Percentiles rank a stretch among this genome's conserved stretches.
Evolutionary conservation across 1,140 invertebrate species (phyloP).

Genomic region (Armadillidium nasatum): DNA sequence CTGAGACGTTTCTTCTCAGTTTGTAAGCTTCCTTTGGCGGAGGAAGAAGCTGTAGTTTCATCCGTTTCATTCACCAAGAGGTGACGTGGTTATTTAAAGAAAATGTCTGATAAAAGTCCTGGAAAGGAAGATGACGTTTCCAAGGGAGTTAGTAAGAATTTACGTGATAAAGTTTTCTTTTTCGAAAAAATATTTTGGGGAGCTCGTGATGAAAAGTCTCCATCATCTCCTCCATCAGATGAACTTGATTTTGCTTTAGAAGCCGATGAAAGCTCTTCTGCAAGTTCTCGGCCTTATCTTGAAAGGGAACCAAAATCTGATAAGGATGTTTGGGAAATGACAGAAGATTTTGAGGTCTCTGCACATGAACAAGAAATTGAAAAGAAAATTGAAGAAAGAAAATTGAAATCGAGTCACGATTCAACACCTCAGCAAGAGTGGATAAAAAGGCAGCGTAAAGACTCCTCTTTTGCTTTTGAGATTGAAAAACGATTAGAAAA

Average conservation of each 20-base stretch:
- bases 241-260: neutral
- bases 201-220: neutral
- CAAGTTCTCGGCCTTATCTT: neutral
- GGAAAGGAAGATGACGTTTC: neutral
- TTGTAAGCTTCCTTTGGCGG: neutral
- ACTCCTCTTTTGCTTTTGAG: neutral
- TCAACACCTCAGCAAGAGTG: neutral
- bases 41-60: neutral
- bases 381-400: neutral
- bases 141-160: neutral
- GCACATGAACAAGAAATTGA: neutral
- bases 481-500: constrained; percentile 1
- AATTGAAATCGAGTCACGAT: neutral
- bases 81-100: neutral
- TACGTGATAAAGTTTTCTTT: neutral
- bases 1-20: neutral
- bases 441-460: neutral
- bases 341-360: neutral
- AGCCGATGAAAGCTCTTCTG: neutral
- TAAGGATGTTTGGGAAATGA: neutral
- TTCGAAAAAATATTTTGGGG: constrained; percentile 10
- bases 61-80: neutral
- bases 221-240: neutral
- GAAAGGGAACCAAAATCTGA: neutral
- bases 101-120: constrained; percentile 4